Evolutionary conservation across 2,113 vertebrate genomes (phyloP).

Genomic region (Eupsittula cactorum): DNA sequence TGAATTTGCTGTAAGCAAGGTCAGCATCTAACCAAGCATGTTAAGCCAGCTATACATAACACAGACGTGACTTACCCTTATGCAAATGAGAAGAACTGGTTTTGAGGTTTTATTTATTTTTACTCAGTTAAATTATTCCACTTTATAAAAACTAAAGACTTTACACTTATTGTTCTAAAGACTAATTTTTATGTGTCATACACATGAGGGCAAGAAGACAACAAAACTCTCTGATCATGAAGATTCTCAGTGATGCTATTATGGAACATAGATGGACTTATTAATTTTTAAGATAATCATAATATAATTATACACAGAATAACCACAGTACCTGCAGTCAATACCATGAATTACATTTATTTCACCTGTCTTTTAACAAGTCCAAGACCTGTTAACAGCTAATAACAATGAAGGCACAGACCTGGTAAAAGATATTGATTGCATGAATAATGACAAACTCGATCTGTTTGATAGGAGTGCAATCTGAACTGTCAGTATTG

Average conservation of each 20-base stretch:
- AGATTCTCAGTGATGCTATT: not conserved
- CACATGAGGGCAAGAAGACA: not conserved
- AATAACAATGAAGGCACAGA: not conserved
- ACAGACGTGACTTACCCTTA: not conserved
- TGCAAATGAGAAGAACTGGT: not conserved
- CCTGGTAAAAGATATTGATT: not conserved
- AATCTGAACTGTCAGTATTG: not conserved
- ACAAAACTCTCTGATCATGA: not conserved
- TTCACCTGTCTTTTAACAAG: not conserved
- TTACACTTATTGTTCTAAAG: not conserved
- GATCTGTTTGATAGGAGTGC: not conserved
- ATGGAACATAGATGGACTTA: not conserved
- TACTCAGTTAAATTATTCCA: not conserved
- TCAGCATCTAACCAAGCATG: not conserved
- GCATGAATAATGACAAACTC: not conserved
- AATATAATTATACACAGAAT: not conserved
- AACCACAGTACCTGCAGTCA: not conserved
- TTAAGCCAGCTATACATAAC: not conserved
- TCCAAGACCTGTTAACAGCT: not conserved
- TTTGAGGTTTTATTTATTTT: not conserved
- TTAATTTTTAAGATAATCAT: slow-evolving; percentile 10
- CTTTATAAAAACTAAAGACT: not conserved
- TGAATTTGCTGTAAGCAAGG: not conserved
- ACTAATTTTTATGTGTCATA: not conserved
- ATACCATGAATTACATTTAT: not conserved